Percentiles rank a stretch among this genome's conserved stretches.
Conservation (phyloP, 2,113 vertebrate genomes). For the Engystomops pustulosus region DNA sequence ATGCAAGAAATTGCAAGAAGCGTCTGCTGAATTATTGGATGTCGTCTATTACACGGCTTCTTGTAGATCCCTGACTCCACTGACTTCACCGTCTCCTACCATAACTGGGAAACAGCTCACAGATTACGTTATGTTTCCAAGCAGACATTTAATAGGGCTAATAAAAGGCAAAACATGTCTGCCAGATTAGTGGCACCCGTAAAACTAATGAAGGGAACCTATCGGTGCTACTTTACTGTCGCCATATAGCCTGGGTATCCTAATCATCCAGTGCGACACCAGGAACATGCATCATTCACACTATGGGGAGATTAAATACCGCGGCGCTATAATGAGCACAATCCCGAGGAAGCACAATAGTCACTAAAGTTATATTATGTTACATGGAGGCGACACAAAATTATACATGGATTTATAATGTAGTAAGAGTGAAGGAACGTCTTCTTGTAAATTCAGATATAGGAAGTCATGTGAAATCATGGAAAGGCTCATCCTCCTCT, state of each 20-base stretch:
- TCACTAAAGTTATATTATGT: neutral
- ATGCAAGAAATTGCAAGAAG: no score
- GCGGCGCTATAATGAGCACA: neutral
- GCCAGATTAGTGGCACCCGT: conserved; percentile 41
- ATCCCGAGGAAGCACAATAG: neutral
- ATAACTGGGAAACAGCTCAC: conserved; percentile 3
- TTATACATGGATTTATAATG: neutral
- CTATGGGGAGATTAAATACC: conserved; percentile 11
- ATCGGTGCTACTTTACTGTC: conserved; percentile 18
- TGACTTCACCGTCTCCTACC: neutral
- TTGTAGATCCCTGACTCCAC: neutral
- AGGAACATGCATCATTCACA: conserved; percentile 25
- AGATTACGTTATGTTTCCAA: conserved; percentile 41
- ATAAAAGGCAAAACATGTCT: conserved; percentile 48
- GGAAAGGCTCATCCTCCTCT: neutral
- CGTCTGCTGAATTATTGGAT: neutral
- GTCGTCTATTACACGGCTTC: neutral
- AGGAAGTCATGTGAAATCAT: neutral
- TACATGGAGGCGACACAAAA: neutral
- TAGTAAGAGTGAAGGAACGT: neutral
- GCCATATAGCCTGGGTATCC: neutral
- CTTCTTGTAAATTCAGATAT: neutral
- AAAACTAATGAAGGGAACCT: conserved; percentile 37
- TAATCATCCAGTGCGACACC: conserved; percentile 1
- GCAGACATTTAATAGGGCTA: conserved; percentile 49